Percentiles rank a stretch among this genome's conserved stretches.
phyloP scores from a whole-genome alignment of 2,888 invertebrate genomes.

The Pammene fasciana region DNA sequence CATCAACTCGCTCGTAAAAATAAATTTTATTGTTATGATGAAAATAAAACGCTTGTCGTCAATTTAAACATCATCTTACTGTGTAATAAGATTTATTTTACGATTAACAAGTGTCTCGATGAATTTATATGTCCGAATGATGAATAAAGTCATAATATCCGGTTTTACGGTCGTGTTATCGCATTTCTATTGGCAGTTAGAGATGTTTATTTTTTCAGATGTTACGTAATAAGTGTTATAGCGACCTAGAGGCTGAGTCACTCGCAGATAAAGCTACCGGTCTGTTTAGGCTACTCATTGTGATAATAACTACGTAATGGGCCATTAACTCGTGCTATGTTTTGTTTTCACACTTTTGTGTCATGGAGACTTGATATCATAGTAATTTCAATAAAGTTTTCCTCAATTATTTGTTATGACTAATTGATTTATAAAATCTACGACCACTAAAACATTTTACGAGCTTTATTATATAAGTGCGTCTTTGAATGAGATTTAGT shows the following conservation, averaged over 20 bases:
- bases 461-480: neutral
- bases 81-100: conserved; percentile 84
- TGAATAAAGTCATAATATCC: conserved; percentile 81
- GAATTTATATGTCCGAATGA: conserved; percentile 81
- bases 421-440: neutral
- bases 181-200: conserved; percentile 74
- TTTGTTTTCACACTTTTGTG: conserved; percentile 35
- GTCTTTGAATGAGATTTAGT: conserved; percentile 8
- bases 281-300: conserved; percentile 42
- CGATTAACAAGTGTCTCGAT: conserved; percentile 83
- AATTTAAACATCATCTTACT: conserved; percentile 83
- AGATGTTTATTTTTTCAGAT: conserved; percentile 64
- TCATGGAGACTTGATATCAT: conserved; percentile 23
- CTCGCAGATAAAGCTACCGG: conserved; percentile 55
- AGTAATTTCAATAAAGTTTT: neutral
- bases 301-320: conserved; percentile 37
- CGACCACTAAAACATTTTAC: conserved; percentile 3
- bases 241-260: conserved; percentile 55
- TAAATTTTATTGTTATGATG: conserved; percentile 84
- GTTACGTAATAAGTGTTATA: conserved; percentile 60
- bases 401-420: conserved; percentile 14
- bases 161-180: conserved; percentile 76
- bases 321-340: conserved; percentile 31
- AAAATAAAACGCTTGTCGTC: conserved; percentile 84
- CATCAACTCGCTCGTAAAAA: conserved; percentile 75